These are phyloP conservation scores for Columbina picui DNA, from an alignment of 2,113 vertebrate genomes.

Conservation along the genomic window DNA sequence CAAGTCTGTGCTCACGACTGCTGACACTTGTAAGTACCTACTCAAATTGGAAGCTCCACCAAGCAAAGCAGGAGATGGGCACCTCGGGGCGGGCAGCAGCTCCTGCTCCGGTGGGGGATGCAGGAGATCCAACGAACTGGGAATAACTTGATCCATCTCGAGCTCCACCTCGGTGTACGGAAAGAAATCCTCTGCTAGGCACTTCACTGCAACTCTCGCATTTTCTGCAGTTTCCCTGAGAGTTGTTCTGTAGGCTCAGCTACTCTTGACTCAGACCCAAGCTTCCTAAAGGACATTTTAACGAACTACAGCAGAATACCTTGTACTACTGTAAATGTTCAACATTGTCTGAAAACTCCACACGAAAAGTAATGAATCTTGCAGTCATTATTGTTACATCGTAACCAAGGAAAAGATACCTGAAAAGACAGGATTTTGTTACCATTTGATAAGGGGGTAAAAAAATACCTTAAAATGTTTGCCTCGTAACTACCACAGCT, in stretches of 20 bases:
- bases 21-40: not conserved
- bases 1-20: not conserved
- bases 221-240: not conserved
- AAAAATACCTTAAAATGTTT: not conserved
- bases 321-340: not conserved
- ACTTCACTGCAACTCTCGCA: not conserved
- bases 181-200: not conserved
- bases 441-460: not conserved
- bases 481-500: not conserved
- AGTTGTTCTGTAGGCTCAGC: not conserved
- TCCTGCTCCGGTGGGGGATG: not conserved
- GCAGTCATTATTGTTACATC: not conserved
- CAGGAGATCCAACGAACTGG: not conserved
- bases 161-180: not conserved
- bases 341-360: not conserved
- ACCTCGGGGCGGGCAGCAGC: accelerated
- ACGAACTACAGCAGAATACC: not conserved
- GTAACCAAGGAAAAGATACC: not conserved
- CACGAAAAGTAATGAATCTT: not conserved
- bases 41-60: not conserved
- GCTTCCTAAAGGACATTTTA: not conserved
- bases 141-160: not conserved
- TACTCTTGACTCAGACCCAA: not conserved
- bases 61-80: accelerated
- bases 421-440: not conserved